A percentile compares a stretch with the other conserved stretches of the same genome.
Conservation (phyloP, 64 coral and sea anemone species). For the Actinia equina region DNA sequence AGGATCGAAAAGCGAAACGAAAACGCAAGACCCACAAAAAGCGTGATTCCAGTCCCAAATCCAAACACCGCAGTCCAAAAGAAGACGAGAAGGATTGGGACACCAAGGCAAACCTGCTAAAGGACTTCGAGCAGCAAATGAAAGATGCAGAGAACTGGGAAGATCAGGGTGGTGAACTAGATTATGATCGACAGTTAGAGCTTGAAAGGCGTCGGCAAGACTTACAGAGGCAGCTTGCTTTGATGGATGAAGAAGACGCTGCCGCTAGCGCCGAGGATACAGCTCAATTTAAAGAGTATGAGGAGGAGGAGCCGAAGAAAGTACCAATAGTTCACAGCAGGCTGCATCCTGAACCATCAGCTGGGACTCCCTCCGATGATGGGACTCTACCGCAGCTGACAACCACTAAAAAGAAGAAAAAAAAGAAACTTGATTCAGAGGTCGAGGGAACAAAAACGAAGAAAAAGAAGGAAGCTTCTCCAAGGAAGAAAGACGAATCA, state of each 20-base stretch:
- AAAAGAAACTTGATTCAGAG: constrained; percentile 24
- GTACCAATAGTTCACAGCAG: constrained; percentile 54
- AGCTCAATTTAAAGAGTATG: not conserved
- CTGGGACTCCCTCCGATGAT: constrained; percentile 21
- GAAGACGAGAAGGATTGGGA: constrained; percentile 55
- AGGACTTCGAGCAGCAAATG: constrained; percentile 35
- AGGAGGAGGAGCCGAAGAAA: constrained; percentile 21
- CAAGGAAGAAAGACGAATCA: constrained; percentile 29
- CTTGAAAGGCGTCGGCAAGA: constrained; percentile 76
- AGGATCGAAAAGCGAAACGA: constrained; percentile 34
- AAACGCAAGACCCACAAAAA: constrained; percentile 63
- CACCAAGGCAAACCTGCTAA: not conserved
- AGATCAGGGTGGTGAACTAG: constrained; percentile 76
- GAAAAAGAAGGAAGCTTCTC: constrained; percentile 36
- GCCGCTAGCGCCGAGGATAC: not conserved
- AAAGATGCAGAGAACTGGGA: constrained; percentile 68
- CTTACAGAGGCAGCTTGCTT: constrained; percentile 69
- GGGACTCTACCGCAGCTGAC: constrained; percentile 28
- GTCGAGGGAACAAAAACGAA: constrained; percentile 39
- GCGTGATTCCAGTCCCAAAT: constrained; percentile 38
- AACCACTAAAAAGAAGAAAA: constrained; percentile 56
- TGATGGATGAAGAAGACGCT: constrained; percentile 90
- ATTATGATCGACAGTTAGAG: constrained; percentile 73
- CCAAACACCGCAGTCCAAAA: constrained; percentile 44
- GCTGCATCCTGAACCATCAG: constrained; percentile 57